Percentiles rank a stretch among this genome's conserved stretches.
Evolutionary conservation across 2,888 invertebrate species (phyloP).

Genomic region (Trissoscelio sp.): DNA sequence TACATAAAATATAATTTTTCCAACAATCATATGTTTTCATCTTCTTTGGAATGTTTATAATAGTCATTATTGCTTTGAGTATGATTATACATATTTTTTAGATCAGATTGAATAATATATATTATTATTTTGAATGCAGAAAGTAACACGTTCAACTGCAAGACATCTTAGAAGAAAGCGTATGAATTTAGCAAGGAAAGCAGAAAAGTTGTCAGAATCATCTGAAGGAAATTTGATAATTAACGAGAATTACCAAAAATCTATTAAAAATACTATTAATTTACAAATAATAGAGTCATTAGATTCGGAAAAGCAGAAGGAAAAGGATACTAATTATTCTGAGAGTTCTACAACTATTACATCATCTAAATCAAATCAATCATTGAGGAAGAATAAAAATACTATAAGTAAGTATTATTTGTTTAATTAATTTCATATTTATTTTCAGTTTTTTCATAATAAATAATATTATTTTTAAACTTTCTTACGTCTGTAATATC

Average conservation of each 20-base stretch:
- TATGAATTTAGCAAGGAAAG: slow-evolving; percentile 75
- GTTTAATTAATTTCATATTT: background rate
- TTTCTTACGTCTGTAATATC: too few relatives aligned
- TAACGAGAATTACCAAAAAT: slow-evolving; percentile 41
- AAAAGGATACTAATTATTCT: background rate
- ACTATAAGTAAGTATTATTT: background rate
- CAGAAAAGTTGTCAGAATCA: slow-evolving; percentile 61
- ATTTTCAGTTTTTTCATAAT: too few relatives aligned
- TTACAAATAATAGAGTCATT: slow-evolving; percentile 45
- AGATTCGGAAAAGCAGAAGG: too few relatives aligned
- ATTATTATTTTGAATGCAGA: slow-evolving; percentile 47
- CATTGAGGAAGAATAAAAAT: slow-evolving; percentile 24
- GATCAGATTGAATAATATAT: too few relatives aligned
- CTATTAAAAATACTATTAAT: slow-evolving; percentile 47
- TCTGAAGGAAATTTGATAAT: slow-evolving; percentile 33
- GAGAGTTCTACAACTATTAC: slow-evolving; percentile 2
- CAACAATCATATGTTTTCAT: background rate
- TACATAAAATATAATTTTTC: background rate
- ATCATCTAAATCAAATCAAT: too few relatives aligned
- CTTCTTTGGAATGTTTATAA: slow-evolving; percentile 14
- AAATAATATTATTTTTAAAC: too few relatives aligned
- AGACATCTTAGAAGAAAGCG: slow-evolving; percentile 79
- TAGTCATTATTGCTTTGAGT: background rate
- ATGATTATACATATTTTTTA: background rate
- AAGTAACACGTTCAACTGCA: slow-evolving; percentile 76